Base-by-base conservation (phyloP, 1,140 invertebrate species). In the Lasioglossum albipes region DNA sequence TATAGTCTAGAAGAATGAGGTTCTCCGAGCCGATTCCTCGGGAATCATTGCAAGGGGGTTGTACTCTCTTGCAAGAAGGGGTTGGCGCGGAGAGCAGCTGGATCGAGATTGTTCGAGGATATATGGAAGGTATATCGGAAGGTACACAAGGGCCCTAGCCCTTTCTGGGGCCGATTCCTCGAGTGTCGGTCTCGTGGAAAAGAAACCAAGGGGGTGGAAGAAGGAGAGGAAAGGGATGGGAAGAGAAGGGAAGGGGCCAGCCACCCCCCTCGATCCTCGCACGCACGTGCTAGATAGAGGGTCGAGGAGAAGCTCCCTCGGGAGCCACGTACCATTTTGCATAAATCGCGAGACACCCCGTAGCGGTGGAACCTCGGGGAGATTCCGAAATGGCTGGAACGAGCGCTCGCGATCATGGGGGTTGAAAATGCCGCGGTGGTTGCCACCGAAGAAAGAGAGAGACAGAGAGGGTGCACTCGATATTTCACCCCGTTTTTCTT, bases 281-380 rank as follows among this genome's bases (percentile, higher is more conserved):
- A 81, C 90, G 90, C 91, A 91, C 92, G 91, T 91, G 92, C 91
- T 91, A 84, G 89, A 90, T 90, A 75, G 88, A 91, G 88, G 85
- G 84, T 84, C 84, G 84, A 86, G 52, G 87, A 89, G 86, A 80
- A 90, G 82, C 89, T 93, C 92, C 90, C 91, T 57, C 66, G 92
- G 91, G 92, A 92, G 91, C 88, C 89, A 84, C 91, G 89, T 91
- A 91, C 89, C 91, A 92, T 92, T 93, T 93, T 93, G 92, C 92
- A 93, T 93, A 93, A 93, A 92, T 93, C 92, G 92, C 92, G 89
- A 93, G 91, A 92, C 91, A 93, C 91, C 91, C 91, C 87, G 89
- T 83, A 67, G 82, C 74, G 79, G 65, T 68, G 71, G 81, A 88
- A 88, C 86, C 86, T 87, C 84, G 78, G 85, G 88, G 89, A 90